Evolutionary conservation across 2,888 invertebrate genomes (phyloP), one percentile per base, ranked within the genome.

Genomic region (Chirona hameri): DNA sequence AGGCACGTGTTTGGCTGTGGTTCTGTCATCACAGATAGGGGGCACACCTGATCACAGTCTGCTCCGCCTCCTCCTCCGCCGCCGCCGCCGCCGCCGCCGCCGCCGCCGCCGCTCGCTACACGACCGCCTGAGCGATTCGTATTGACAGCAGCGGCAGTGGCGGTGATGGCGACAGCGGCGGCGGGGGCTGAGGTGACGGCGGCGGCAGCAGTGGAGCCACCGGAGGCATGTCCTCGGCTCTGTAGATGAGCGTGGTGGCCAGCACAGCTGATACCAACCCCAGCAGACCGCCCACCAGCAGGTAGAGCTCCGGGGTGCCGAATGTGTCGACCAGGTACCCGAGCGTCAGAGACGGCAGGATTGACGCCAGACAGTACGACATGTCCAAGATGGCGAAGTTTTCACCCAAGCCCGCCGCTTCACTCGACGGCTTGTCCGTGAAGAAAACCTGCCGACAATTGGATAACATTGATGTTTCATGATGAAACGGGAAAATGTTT

Each of bases 331-430:
- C 80, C 27, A 80, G 18, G 18, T 15, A 27, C 12, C 80, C 80
- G 2, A 80, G 52, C 52, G 55, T 48, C 52, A 80, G 27, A 12
- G 80, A 52, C 52, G 80, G 80, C 80, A 80, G 21, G n/a, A 80
- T 80, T 1, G 80, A 80, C 52, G 52, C 39, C 52, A 55, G 15
- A 18, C 80, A 80, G 29, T 52, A 80, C 18, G 80, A 80, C 52
- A 52, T 55, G 80, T 80, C 80, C 52, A 80, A 15, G 27, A 80
- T 55, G 18, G 80, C 80, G 55, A 80, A 80, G 12, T 80, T 80
- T 18, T 80, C 80, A 5, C 80, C 80, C 27, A 80, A 52, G 0
- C 80, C 80, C 18, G 27, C 24, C 4, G 80, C 3, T 15, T 80
- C 52, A 0, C n/a, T 15, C 15, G 52, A 14, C 7, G 27, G 52